Evolutionary conservation across 2,113 vertebrate species (phyloP).

Genomic region (Nyctibius bracteatus): DNA sequence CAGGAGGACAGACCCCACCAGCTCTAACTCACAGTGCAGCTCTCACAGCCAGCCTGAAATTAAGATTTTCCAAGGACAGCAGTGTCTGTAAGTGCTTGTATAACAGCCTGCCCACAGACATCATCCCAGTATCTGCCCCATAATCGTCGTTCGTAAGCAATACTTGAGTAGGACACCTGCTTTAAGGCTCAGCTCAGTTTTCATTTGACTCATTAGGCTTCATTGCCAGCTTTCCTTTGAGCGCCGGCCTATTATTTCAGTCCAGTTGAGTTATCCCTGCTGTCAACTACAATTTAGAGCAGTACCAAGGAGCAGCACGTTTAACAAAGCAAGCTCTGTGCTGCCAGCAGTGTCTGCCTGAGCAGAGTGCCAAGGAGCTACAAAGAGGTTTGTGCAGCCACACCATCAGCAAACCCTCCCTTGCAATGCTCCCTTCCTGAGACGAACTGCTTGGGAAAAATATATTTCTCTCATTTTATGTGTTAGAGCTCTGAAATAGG

Average conservation of each 20-base stretch:
- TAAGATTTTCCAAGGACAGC: neutral
- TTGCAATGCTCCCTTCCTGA: neutral
- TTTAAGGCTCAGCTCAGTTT: neutral
- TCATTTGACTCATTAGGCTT: neutral
- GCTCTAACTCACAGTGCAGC: neutral
- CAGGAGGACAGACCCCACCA: neutral
- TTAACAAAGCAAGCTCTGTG: neutral
- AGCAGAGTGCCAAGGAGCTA: neutral
- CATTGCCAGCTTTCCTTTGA: neutral
- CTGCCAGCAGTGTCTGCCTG: neutral
- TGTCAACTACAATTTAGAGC: neutral
- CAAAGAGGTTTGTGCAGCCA: neutral
- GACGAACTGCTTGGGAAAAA: neutral
- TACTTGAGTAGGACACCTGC: neutral
- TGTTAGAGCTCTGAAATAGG: neutral
- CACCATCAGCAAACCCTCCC: neutral
- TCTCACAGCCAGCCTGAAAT: neutral
- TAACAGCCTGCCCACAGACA: neutral
- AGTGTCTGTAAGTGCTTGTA: neutral
- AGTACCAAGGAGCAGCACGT: neutral
- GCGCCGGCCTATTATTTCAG: neutral
- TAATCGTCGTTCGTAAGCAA: neutral
- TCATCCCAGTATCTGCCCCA: neutral
- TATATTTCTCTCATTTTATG: neutral
- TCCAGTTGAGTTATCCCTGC: neutral